Evolutionary conservation across 2,113 vertebrate genomes (phyloP).

Genomic region (Corydoras maculifer): DNA sequence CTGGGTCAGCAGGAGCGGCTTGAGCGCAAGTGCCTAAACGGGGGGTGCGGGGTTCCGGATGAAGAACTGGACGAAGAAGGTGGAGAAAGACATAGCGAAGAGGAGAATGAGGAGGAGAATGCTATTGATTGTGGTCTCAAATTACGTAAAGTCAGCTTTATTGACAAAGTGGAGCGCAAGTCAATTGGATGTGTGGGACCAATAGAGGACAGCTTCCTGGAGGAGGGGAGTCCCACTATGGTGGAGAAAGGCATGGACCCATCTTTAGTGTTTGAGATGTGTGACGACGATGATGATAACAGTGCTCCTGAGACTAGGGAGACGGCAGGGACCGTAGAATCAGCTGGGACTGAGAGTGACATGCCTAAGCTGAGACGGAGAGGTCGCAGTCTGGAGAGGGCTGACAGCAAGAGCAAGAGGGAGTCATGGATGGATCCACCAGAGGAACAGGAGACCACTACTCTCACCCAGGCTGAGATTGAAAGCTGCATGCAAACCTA

Average conservation of each 20-base stretch:
- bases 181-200: conserved; percentile 44
- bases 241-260: conserved; percentile 91
- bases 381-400: conserved; percentile 59
- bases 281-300: conserved; percentile 79
- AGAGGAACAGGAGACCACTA: conserved; percentile 67
- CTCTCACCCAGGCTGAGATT: conserved; percentile 87
- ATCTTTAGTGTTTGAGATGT: conserved; percentile 76
- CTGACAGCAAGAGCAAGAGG: conserved; percentile 61
- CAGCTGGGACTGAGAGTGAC: conserved; percentile 40
- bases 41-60: conserved; percentile 85
- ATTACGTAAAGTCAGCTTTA: conserved; percentile 92
- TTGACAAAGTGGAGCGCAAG: conserved; percentile 75
- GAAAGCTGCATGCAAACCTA: conserved; percentile 97
- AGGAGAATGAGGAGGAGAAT: conserved; percentile 77
- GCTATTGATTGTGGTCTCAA: conserved; percentile 83
- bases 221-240: conserved; percentile 93
- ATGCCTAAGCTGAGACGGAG: conserved; percentile 53
- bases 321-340: conserved; percentile 15
- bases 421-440: conserved; percentile 92
- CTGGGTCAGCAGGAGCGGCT: conserved; percentile 40
- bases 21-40: conserved; percentile 83
- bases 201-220: conserved; percentile 72
- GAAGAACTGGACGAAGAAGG: conserved; percentile 81
- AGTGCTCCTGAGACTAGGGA: conserved; percentile 67
- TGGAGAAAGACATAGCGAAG: conserved; percentile 65